phyloP scores from a whole-genome alignment of 2,113 vertebrate species.

The Garra rufa region DNA sequence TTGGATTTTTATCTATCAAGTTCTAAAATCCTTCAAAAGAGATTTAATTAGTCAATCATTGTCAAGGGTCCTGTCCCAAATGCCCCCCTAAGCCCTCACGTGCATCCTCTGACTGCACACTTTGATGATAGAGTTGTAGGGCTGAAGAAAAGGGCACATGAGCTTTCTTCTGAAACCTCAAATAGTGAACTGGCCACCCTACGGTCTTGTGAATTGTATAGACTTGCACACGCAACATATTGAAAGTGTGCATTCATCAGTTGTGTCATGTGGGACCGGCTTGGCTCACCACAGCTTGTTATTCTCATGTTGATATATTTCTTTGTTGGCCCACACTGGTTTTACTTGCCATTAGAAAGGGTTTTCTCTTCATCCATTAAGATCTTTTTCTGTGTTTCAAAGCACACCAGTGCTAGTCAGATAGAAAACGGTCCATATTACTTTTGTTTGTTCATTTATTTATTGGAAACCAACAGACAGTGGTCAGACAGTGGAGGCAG shows the following conservation, averaged over 20 bases:
- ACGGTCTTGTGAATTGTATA: background rate
- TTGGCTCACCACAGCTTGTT: background rate
- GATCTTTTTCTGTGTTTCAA: constrained; percentile 9
- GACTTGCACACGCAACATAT: background rate
- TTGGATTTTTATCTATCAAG: constrained; percentile 38
- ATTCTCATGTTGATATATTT: background rate
- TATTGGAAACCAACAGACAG: background rate
- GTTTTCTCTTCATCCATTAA: constrained; percentile 60
- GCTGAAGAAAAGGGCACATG: background rate
- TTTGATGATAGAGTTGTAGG: constrained; percentile 5
- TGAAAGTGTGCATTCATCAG: background rate
- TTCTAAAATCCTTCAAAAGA: constrained; percentile 34
- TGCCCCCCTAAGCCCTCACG: background rate
- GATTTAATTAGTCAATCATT: constrained; percentile 14
- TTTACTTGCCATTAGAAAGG: constrained; percentile 40
- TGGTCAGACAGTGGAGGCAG: too few species aligned
- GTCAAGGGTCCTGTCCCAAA: constrained; percentile 28
- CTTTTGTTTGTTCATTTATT: background rate
- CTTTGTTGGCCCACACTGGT: background rate
- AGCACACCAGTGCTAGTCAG: background rate
- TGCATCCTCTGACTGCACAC: background rate
- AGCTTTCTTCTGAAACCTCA: background rate
- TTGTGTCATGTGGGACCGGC: background rate
- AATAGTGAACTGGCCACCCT: background rate
- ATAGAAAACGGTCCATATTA: background rate